Evolutionary conservation across 2,888 invertebrate genomes (phyloP).

Genomic region (Carpatolechia fugitivella): DNA sequence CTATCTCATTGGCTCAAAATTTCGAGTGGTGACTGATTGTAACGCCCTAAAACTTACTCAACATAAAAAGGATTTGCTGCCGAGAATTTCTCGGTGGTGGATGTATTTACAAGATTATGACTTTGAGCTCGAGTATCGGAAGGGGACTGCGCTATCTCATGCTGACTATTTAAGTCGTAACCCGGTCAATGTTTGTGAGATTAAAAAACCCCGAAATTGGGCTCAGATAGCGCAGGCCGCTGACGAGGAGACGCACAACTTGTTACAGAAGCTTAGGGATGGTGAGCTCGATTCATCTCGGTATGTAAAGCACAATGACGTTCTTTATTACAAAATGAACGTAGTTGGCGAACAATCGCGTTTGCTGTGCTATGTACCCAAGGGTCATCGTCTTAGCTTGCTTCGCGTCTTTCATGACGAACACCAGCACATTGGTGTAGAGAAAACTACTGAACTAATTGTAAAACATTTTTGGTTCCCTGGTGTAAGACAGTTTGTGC

Average conservation of each 20-base stretch:
- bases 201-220: conserved; percentile 1
- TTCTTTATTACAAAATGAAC: conserved; percentile 16
- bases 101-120: too few relatives aligned
- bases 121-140: too few relatives aligned
- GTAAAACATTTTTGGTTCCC: conserved; percentile 20
- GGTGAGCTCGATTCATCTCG: conserved; percentile 14
- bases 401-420: conserved; percentile 21
- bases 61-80: too few relatives aligned
- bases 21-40: too few relatives aligned
- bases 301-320: too few relatives aligned
- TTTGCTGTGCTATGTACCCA: conserved; percentile 20
- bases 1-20: too few relatives aligned
- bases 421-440: background rate
- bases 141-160: too few relatives aligned
- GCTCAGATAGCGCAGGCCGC: too few relatives aligned
- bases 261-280: conserved; percentile 17
- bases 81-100: too few relatives aligned
- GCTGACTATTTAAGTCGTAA: too few relatives aligned
- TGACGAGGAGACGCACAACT: conserved; percentile 13
- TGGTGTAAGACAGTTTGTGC: background rate
- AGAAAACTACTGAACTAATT: conserved; percentile 14
- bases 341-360: conserved; percentile 14
- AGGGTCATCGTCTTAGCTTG: conserved; percentile 21
- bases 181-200: conserved; percentile 19
- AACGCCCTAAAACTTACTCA: too few relatives aligned